These are phyloP conservation scores for Hermaeophaga mercurialis DNA, from an alignment of 2,888 invertebrate species.

Conservation along the genomic window DNA sequence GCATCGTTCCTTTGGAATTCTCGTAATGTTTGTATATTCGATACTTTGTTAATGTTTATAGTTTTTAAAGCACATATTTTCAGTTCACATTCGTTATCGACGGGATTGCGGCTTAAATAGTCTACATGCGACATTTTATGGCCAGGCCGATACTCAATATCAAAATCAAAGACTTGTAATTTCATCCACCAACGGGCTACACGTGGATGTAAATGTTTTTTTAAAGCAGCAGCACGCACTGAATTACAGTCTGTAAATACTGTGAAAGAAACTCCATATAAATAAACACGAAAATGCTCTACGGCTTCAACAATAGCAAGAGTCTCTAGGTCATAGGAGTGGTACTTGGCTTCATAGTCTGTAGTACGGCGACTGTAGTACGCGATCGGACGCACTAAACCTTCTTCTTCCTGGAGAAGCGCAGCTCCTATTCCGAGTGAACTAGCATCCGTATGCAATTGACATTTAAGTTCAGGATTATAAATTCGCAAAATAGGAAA, in stretches of 20 bases:
- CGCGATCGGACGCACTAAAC: conserved; percentile 28
- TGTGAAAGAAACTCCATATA: conserved; percentile 35
- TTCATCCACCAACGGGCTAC: conserved; percentile 41
- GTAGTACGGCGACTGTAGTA: conserved; percentile 36
- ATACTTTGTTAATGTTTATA: too few relatives aligned
- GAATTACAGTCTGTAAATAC: conserved; percentile 44
- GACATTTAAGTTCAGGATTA: conserved; percentile 35
- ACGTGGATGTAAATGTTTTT: conserved; percentile 34
- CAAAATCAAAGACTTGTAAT: conserved; percentile 40
- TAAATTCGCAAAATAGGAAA: background rate
- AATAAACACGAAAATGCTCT: conserved; percentile 34
- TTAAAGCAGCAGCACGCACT: conserved; percentile 33
- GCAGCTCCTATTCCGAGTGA: conserved; percentile 40
- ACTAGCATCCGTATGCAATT: conserved; percentile 43
- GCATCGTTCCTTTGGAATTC: too few relatives aligned
- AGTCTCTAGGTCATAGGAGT: conserved; percentile 40
- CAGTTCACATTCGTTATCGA: too few relatives aligned
- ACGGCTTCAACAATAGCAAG: conserved; percentile 39
- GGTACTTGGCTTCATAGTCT: conserved; percentile 33
- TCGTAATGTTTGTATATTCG: too few relatives aligned
- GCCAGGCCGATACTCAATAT: conserved; percentile 39
- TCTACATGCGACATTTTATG: background rate
- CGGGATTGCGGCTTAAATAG: background rate
- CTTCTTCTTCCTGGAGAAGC: conserved; percentile 40
- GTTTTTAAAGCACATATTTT: too few relatives aligned